Percentiles rank a stretch among this genome's conserved stretches.
Evolutionary conservation across 2,888 invertebrate genomes (phyloP).

Genomic region (Muscina levida): DNA sequence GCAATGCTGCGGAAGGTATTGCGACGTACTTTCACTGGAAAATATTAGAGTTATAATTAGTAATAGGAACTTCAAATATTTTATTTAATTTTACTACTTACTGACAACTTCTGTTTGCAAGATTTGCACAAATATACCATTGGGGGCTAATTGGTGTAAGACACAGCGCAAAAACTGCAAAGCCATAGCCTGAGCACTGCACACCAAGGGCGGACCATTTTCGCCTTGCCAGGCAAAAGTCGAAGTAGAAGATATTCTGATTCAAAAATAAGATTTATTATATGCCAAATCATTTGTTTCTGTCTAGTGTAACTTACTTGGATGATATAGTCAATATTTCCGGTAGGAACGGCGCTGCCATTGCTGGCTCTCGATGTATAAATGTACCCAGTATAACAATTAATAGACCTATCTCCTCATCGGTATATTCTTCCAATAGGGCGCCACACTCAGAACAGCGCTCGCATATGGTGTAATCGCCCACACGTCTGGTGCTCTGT

Average conservation of each 20-base stretch:
- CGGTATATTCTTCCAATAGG: slow-evolving; percentile 94
- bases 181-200: slow-evolving; percentile 96
- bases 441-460: slow-evolving; percentile 93
- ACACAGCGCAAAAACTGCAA: slow-evolving; percentile 98
- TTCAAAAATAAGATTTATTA: background rate
- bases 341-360: slow-evolving; percentile 96
- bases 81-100: slow-evolving; percentile 76
- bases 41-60: background rate
- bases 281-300: background rate
- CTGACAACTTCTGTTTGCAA: slow-evolving; percentile 94
- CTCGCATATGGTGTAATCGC: slow-evolving; percentile 87
- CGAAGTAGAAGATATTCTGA: slow-evolving; percentile 87
- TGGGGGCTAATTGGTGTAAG: slow-evolving; percentile 97
- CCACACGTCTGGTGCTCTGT: slow-evolving; percentile 83
- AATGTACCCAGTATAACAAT: slow-evolving; percentile 97
- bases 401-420: slow-evolving; percentile 96
- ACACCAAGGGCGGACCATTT: slow-evolving; percentile 93
- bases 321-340: slow-evolving; percentile 94
- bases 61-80: background rate
- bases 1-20: slow-evolving; percentile 97
- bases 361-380: slow-evolving; percentile 95
- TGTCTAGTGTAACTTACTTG: slow-evolving; percentile 86
- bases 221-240: slow-evolving; percentile 95
- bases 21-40: slow-evolving; percentile 81
- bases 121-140: slow-evolving; percentile 97